Evolutionary conservation across 2,888 invertebrate species (phyloP), one percentile per base, ranked within the genome.

Genomic region (Mechanitis mazaeus): DNA sequence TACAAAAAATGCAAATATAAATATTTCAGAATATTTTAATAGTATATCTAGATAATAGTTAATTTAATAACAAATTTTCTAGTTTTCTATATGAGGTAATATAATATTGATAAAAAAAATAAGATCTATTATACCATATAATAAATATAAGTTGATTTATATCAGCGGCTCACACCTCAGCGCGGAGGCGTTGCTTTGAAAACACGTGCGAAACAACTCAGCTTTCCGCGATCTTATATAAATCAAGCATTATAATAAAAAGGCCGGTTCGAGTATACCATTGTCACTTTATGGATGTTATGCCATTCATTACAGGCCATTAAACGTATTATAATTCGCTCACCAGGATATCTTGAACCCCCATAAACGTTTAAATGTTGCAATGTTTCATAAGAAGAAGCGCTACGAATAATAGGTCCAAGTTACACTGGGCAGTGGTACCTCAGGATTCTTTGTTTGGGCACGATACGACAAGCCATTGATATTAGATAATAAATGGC

Each of bases 281-380:
- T 90, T 90, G 90, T 90, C 79, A 80, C 80, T 85, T 89, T 88
- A 90, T 90, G 82, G 89, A 87, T 90, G 90, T 90, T 88, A 88
- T 86, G 79, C 86, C 82, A 87, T 90, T 88, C 89, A 89, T 89
- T 90, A 88, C 90, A 87, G 78, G 84, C 88, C 90, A 90, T 90
- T 90, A 87, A 89, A 85, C 83, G 84, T 81, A 87, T 88, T 90
- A 89, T 89, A 83, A 84, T 72, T 72, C 75, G 71, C 72, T 78
- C 75, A 80, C 87, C 82, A 81, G 61, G 61, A 3, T 68, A 71
- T 45, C 28, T 45, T 68, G 84, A 78, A 57, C 83, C 68, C 58
- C 71, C 71, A 58, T 67, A 53, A 56, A 47, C 61, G 56, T 35
- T 35, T 54, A 45, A 38, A 42, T 50, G 68, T 56, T 38, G 45